Base-by-base conservation (phyloP, 1,140 invertebrate genomes). In the Orchesella cincta region DNA sequence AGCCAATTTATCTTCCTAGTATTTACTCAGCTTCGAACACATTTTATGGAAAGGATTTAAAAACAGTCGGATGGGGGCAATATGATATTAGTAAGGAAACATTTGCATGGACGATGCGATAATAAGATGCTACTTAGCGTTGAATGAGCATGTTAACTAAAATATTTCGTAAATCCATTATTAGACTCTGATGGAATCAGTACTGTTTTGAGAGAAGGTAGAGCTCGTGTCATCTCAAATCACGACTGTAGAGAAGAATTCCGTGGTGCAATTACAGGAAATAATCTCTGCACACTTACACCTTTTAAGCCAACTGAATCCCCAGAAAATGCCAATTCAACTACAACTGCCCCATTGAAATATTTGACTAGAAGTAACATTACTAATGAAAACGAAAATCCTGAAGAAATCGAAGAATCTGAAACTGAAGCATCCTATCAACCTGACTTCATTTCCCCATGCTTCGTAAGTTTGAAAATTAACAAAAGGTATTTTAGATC, bases 1-100 rank as follows among this genome's bases (percentile, higher is more conserved):
- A 81, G 67, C 80, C 80, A 0, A 36, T 81, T 16, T 81, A 77
- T 52, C 64, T 81, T 2, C 80, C 80, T 14, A 81, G 76, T 26
- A 33, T 67, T 28, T 76, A 77, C 33, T 73, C 80, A 0, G 31
- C 54, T 14, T 70, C 78, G 0, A 81, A 81, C 31, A 75, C 70
- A n/a, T 81, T 81, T 39, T 51, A 34, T 35, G 73, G 72, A 18
- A 79, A 75, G 76, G 76, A 77, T 26, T 36, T 81, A 1, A 73
- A 54, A 36, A 76, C 76, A 16, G 34, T 78, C 1, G 80, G 80
- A 16, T 81, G 80, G 80, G 78, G 78, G 46, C 74, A 75, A 74
- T 57, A 51, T 23, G 57, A 72, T 71, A 51, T 36, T 73, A 39
- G 39, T 57, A 57, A 23, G 57, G 23, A 64, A 64, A 64, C 29